Percentiles rank a stretch among this genome's conserved stretches.
Evolutionary conservation across 2,888 invertebrate species (phyloP).

Genomic region (Sacculina carcini): DNA sequence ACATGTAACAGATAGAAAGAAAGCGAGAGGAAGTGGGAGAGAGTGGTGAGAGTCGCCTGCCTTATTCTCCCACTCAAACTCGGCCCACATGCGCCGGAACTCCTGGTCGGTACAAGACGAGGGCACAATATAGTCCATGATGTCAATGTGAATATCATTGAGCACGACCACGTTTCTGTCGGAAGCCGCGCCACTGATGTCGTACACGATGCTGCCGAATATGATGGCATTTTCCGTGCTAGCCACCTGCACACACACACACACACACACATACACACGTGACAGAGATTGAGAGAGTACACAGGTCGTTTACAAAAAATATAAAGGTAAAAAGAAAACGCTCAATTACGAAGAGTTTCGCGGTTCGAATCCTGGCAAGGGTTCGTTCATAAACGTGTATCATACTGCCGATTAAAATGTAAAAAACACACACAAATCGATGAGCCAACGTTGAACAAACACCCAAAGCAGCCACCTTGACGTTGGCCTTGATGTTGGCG

Average conservation of each 20-base stretch:
- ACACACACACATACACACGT: too few relatives aligned
- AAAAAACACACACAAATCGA: neutral
- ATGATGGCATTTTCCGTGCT: constrained; percentile 99
- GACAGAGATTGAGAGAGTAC: too few relatives aligned
- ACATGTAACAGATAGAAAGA: constrained; percentile 15
- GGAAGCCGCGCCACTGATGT: constrained; percentile 69
- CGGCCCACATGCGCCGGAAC: constrained; percentile 99
- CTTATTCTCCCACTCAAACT: constrained; percentile 99
- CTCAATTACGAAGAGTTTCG: neutral
- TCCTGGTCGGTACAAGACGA: constrained; percentile 79
- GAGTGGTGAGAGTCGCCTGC: constrained; percentile 20
- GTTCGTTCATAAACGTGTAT: too few relatives aligned
- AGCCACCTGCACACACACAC: constrained; percentile 32
- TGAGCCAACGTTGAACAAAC: neutral
- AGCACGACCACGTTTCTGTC: constrained; percentile 92
- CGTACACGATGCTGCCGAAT: constrained; percentile 97
- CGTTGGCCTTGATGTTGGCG: constrained; percentile 91
- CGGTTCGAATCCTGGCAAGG: neutral
- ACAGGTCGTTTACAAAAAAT: too few relatives aligned
- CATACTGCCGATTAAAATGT: too few relatives aligned
- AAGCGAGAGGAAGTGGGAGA: neutral
- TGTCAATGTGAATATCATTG: constrained; percentile 97
- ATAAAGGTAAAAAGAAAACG: neutral
- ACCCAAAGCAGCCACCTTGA: constrained; percentile 31
- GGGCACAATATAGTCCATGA: constrained; percentile 97